Evolutionary conservation across 1,140 invertebrate genomes (phyloP), one percentile per base, ranked within the genome.

Genomic region (Drosophila mojavensis): DNA sequence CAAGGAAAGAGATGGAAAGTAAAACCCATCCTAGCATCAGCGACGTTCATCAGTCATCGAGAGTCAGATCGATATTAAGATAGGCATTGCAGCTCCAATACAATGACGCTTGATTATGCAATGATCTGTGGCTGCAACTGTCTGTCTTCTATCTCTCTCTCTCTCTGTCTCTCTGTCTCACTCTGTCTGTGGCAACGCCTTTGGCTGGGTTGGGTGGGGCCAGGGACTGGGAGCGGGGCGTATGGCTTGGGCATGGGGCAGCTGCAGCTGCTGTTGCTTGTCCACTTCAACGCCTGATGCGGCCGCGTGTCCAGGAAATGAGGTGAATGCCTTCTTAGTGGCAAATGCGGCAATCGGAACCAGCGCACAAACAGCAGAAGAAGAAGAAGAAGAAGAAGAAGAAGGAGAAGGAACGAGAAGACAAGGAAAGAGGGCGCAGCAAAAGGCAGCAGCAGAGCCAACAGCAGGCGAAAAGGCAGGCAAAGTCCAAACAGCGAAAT

Each of bases 311-410:
- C 55, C 73, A 75, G 80, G 76, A 82, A 82, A 82, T 84, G 80
- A 82, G 80, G 80, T 82, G 80, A 82, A 82, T 82, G 80, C 81
- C 80, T 82, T 82, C 80, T 82, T 82, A 70, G 79, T 63, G 72
- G 60, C 67, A 47, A 64, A 70, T 47, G 79, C 69, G 63, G 68
- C 79, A 82, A 78, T 67, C 68, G 70, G 56, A 68, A 68, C 64
- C 67, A 70, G 67, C 58, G 67, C 58, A 43, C 53, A 39, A 45
- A 33, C 26, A 55, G n/a, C 4, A 47, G 7, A 17, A 61, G 17
- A 17, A 54, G 17, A 17, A 54, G 59, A 75, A 64, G 43, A 26
- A 28, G 36, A 30, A 47, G 7, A 17, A 61, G 17, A 17, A 54
- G 17, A 17, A 54, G 59, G 74, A 64, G 43, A 26, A 28, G 36